Percentiles rank a stretch among this genome's conserved stretches.
Conservation (phyloP, 2,888 invertebrate genomes). For the Cheilosia soror region DNA sequence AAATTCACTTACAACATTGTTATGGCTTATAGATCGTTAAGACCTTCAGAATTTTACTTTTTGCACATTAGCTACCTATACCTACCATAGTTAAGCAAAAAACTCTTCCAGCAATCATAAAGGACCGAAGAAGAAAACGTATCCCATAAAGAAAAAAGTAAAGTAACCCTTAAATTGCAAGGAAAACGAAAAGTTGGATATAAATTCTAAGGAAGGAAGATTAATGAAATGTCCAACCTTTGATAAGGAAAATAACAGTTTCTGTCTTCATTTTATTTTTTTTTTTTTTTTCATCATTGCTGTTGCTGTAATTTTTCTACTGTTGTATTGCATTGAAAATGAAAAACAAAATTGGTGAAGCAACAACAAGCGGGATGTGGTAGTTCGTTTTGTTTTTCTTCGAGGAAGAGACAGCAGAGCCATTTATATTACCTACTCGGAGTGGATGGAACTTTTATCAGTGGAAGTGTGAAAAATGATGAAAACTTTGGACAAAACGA, state of each 20-base stretch:
- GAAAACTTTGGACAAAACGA: constrained; percentile 73
- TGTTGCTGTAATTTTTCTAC: constrained; percentile 55
- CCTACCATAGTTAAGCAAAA: constrained; percentile 7
- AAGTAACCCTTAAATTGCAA: constrained; percentile 60
- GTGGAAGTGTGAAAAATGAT: constrained; percentile 75
- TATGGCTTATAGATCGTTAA: not conserved
- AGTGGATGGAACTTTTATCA: constrained; percentile 72
- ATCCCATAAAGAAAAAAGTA: constrained; percentile 2
- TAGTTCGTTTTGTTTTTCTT: constrained; percentile 41
- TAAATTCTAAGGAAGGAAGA: constrained; percentile 68
- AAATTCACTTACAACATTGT: no score
- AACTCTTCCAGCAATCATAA: constrained; percentile 49
- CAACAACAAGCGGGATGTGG: constrained; percentile 32
- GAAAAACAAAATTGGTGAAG: constrained; percentile 32
- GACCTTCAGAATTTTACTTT: no score
- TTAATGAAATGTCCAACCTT: constrained; percentile 75
- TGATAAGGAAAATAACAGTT: constrained; percentile 73
- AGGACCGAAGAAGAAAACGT: constrained; percentile 4
- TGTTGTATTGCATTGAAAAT: constrained; percentile 27
- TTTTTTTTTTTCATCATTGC: constrained; percentile 34
- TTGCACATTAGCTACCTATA: constrained; percentile 34
- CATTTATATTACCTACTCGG: constrained; percentile 71
- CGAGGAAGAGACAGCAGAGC: constrained; percentile 58
- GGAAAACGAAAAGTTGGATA: constrained; percentile 63
- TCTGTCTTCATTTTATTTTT: constrained; percentile 69